Conservation (phyloP, 1,140 invertebrate genomes). For the Amyelois transitella region DNA sequence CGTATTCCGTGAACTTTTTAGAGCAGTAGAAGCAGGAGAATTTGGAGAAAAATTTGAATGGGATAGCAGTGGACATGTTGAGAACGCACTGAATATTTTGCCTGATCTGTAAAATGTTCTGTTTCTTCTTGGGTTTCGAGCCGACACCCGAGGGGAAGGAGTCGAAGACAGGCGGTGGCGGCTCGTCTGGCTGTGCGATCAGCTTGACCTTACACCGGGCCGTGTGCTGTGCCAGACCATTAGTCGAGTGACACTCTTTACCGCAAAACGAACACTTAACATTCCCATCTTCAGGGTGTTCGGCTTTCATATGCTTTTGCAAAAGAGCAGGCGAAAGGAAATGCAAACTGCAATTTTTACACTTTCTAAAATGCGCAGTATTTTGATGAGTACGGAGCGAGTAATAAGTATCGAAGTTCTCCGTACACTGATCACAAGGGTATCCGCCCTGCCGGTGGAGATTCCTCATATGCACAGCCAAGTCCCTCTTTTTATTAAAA, state of each 20-base stretch:
- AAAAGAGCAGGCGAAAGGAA: slow-evolving; percentile 33
- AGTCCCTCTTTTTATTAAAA: slow-evolving; percentile 48
- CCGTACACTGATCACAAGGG: slow-evolving; percentile 38
- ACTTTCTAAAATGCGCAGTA: slow-evolving; percentile 40
- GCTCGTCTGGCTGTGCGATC: slow-evolving; percentile 1
- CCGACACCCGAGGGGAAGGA: slow-evolving; percentile 12
- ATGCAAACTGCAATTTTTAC: slow-evolving; percentile 29
- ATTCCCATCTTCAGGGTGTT: slow-evolving; percentile 34
- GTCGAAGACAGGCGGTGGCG: neutral
- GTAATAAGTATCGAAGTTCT: slow-evolving; percentile 28
- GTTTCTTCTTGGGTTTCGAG: slow-evolving; percentile 34
- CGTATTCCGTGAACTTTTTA: slow-evolving; percentile 48
- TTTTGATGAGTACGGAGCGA: slow-evolving; percentile 36
- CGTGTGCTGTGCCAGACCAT: slow-evolving; percentile 43
- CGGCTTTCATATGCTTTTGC: slow-evolving; percentile 39
- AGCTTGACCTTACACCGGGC: slow-evolving; percentile 34
- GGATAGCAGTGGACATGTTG: slow-evolving; percentile 57
- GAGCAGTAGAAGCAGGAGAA: slow-evolving; percentile 61
- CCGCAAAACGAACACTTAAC: slow-evolving; percentile 40
- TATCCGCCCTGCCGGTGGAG: slow-evolving; percentile 44
- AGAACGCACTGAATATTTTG: slow-evolving; percentile 52
- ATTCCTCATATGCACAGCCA: slow-evolving; percentile 38
- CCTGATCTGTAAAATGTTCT: slow-evolving; percentile 41
- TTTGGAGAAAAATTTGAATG: slow-evolving; percentile 54
- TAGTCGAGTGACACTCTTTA: slow-evolving; percentile 38